These are phyloP conservation scores for Telmatherina bonti DNA, from an alignment of 2,797 vertebrate genomes.

Conservation along the genomic window DNA sequence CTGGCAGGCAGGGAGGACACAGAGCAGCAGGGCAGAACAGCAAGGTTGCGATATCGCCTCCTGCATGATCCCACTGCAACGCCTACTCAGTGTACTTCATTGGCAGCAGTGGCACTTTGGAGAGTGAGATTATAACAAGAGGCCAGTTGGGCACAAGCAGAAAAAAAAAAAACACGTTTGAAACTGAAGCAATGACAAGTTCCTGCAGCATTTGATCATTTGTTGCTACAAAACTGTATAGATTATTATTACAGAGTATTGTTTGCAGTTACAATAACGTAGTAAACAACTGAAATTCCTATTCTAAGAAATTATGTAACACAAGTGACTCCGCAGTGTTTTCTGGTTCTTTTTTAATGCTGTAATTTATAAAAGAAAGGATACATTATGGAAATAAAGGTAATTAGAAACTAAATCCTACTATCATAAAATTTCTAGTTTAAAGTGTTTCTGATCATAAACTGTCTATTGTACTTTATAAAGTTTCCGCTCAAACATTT, in stretches of 20 bases:
- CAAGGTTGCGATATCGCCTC: conserved; percentile 65
- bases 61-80: conserved; percentile 65
- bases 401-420: neutral
- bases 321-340: no score
- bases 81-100: conserved; percentile 61
- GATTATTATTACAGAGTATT: neutral
- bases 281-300: no score
- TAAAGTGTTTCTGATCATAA: neutral
- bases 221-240: neutral
- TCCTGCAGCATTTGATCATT: neutral
- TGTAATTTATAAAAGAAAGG: no score
- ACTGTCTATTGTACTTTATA: neutral
- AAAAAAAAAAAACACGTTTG: neutral
- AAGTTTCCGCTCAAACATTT: neutral
- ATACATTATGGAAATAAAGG: neutral
- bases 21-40: conserved; percentile 72
- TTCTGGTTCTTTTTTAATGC: no score
- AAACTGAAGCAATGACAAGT: conserved; percentile 7
- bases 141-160: conserved; percentile 5
- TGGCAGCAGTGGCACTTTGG: conserved; percentile 31
- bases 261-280: neutral
- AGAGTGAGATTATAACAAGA: conserved; percentile 37
- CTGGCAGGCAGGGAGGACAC: conserved; percentile 59
- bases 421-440: neutral
- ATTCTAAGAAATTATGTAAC: no score